A percentile compares a stretch with the other conserved stretches of the same genome.
phyloP scores from a whole-genome alignment of 2,888 invertebrate genomes.

The Meiosimyza decipiens region DNA sequence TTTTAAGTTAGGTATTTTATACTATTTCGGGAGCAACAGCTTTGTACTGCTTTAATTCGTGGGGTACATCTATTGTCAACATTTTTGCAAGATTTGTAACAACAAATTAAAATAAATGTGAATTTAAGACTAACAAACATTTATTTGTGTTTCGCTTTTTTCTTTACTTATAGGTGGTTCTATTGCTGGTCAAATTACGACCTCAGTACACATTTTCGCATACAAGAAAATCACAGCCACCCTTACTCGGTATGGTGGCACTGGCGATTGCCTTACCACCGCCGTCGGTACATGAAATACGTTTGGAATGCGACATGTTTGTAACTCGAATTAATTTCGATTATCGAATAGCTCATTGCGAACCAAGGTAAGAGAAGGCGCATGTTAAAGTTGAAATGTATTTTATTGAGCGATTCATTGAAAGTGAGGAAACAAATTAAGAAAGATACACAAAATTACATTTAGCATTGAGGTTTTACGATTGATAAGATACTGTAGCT shows the following conservation, averaged over 20 bases:
- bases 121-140: no score
- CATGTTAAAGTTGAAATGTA: no score
- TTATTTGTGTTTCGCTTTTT: conserved; percentile 46
- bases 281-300: conserved; percentile 96
- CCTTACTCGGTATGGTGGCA: conserved; percentile 92
- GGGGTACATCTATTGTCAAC: conserved; percentile 2
- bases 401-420: no score
- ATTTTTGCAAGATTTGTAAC: not conserved
- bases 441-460: no score
- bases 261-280: conserved; percentile 96
- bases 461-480: not conserved
- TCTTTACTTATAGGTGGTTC: conserved; percentile 80
- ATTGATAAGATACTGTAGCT: not conserved
- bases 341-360: conserved; percentile 96
- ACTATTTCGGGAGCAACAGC: conserved; percentile 13
- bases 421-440: no score
- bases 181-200: conserved; percentile 89
- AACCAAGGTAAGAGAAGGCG: conserved; percentile 78
- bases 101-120: no score
- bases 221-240: conserved; percentile 86
- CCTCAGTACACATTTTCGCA: conserved; percentile 94
- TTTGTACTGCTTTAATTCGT: not conserved
- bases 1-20: conserved; percentile 13
- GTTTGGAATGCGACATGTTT: conserved; percentile 95
- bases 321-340: conserved; percentile 96